A percentile compares a stretch with the other conserved stretches of the same genome.
Evolutionary conservation across 2,888 invertebrate species (phyloP).

Genomic region (Bombylius discolor): DNA sequence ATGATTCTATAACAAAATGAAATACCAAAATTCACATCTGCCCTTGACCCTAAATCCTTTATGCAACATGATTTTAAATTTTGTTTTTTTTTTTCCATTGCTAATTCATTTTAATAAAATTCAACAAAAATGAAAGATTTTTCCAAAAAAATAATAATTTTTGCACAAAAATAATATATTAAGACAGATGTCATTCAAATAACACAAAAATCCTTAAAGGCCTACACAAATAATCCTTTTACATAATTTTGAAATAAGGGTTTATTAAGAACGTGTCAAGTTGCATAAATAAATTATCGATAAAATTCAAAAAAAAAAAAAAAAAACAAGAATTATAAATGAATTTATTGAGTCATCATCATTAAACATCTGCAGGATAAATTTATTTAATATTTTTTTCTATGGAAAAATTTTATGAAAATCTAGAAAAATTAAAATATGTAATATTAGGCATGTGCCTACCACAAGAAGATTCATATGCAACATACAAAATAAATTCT

Average conservation of each 20-base stretch:
- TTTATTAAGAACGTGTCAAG: not conserved
- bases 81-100: not conserved
- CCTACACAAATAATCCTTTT: no score
- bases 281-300: slow-evolving; percentile 3
- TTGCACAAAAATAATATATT: not conserved
- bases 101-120: no score
- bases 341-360: slow-evolving; percentile 7
- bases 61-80: slow-evolving; percentile 6
- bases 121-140: no score
- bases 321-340: not conserved
- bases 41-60: slow-evolving; percentile 9
- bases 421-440: not conserved
- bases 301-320: not conserved
- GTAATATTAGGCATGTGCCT: not conserved
- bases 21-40: slow-evolving; percentile 5
- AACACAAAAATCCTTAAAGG: no score
- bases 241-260: no score
- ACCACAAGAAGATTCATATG: not conserved
- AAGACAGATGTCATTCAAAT: not conserved
- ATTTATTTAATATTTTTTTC: not conserved
- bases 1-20: no score
- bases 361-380: slow-evolving; percentile 2
- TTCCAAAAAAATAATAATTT: no score
- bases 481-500: no score
- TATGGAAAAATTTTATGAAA: not conserved